A percentile compares a stretch with the other conserved stretches of the same genome.
Evolutionary conservation across 2,888 invertebrate species (phyloP).

Genomic region (Scaptomyza parva): DNA sequence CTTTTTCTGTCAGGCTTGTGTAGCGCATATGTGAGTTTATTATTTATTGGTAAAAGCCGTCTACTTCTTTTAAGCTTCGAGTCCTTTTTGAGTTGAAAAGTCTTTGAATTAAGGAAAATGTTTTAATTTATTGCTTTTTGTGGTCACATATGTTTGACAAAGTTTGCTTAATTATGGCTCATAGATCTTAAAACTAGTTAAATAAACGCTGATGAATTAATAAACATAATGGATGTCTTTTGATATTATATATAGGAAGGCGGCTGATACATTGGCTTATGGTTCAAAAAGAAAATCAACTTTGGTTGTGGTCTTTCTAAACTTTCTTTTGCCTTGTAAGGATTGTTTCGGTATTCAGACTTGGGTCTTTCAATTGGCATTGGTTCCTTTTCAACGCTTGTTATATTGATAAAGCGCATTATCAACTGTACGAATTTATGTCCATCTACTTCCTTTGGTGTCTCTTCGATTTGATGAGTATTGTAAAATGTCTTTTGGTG

Average conservation of each 20-base stretch:
- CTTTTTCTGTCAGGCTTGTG: conserved; percentile 39
- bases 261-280: background rate
- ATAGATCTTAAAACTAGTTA: conserved; percentile 43
- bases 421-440: conserved; percentile 24
- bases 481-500: conserved; percentile 24
- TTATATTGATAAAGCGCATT: conserved; percentile 46
- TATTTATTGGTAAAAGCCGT: conserved; percentile 65
- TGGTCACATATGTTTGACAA: conserved; percentile 59
- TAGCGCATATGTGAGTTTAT: conserved; percentile 54
- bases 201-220: background rate
- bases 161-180: conserved; percentile 56
- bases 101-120: conserved; percentile 48
- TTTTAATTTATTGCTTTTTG: conserved; percentile 66
- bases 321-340: background rate
- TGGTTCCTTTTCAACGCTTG: background rate
- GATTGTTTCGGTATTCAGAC: background rate
- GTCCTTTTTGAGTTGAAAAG: conserved; percentile 50
- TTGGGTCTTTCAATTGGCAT: background rate
- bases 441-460: background rate
- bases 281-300: conserved; percentile 17
- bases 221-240: background rate
- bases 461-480: background rate
- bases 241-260: conserved; percentile 4
- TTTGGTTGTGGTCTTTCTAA: background rate
- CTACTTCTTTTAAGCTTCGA: conserved; percentile 31